A percentile compares a stretch with the other conserved stretches of the same genome.
Evolutionary conservation across 23 tunicate species (phyloP).

Genomic region (Clavelina lepadiformis): DNA sequence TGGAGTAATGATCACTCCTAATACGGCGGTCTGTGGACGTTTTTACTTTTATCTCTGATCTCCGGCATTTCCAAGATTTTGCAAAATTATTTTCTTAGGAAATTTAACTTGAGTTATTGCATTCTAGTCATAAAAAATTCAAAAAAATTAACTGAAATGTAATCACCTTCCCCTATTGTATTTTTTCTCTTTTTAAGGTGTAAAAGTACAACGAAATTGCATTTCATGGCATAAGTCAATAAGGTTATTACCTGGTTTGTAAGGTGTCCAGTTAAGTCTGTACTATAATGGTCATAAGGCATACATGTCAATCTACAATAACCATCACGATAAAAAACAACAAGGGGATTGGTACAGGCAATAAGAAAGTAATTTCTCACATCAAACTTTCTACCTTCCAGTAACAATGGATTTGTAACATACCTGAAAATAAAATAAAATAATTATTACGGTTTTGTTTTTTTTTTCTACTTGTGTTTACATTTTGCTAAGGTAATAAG

Average conservation of each 20-base stretch:
- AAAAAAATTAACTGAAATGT: no score
- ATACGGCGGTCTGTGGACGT: no score
- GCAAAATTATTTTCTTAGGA: no score
- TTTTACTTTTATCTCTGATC: no score
- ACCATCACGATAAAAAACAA: slow-evolving; percentile 90
- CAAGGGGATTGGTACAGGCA: slow-evolving; percentile 77
- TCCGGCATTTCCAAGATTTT: no score
- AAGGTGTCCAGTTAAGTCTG: slow-evolving; percentile 80
- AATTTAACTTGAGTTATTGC: no score
- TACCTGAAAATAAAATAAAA: slow-evolving; percentile 49
- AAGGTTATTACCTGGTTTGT: slow-evolving; percentile 88
- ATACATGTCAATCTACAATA: slow-evolving; percentile 89
- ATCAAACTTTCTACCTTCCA: slow-evolving; percentile 84
- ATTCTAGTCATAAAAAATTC: no score
- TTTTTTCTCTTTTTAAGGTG: no score
- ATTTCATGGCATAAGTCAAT: no score
- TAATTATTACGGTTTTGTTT: slow-evolving; percentile 3
- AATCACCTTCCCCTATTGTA: no score
- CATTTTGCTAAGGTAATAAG: background rate
- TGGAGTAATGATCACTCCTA: no score
- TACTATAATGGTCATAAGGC: slow-evolving; percentile 61
- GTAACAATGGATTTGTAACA: slow-evolving; percentile 67
- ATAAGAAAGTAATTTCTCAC: slow-evolving; percentile 81
- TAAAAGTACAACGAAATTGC: no score
- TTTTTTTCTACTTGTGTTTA: background rate